Percentiles rank a stretch among this genome's conserved stretches.
Evolutionary conservation across 2,888 invertebrate species (phyloP).

Genomic region (Synanthedon andrenaeformis): DNA sequence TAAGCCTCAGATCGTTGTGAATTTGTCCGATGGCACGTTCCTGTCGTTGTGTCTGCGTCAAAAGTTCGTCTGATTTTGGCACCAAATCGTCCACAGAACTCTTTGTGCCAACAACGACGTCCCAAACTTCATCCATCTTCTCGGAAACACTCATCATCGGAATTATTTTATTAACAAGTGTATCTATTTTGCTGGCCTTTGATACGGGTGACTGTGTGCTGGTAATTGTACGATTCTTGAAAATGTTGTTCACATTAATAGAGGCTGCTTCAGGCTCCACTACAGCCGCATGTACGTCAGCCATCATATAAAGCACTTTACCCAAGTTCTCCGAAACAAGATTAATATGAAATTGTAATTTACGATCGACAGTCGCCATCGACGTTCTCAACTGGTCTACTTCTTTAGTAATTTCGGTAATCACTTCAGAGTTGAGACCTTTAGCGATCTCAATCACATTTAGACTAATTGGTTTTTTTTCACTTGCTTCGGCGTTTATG

Average conservation of each 20-base stretch:
- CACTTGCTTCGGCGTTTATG: conserved; percentile 88
- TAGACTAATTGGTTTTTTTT: conserved; percentile 87
- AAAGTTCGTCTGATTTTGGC: conserved; percentile 86
- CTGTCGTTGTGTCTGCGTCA: conserved; percentile 88
- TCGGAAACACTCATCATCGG: conserved; percentile 88
- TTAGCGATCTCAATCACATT: conserved; percentile 86
- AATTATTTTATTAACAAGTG: conserved; percentile 82
- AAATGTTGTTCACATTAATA: conserved; percentile 60
- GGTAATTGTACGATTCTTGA: conserved; percentile 68
- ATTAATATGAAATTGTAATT: conserved; percentile 87
- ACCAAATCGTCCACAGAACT: conserved; percentile 87
- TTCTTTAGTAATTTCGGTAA: conserved; percentile 85
- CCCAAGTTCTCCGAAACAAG: conserved; percentile 85
- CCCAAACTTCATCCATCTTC: conserved; percentile 93
- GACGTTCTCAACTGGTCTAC: conserved; percentile 82
- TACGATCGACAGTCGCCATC: conserved; percentile 82
- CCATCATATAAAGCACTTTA: conserved; percentile 81
- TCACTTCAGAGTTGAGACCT: conserved; percentile 83
- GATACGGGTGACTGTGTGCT: conserved; percentile 70
- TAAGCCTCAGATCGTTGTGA: conserved; percentile 82
- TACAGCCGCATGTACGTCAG: conserved; percentile 85
- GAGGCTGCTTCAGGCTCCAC: conserved; percentile 77
- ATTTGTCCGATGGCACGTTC: conserved; percentile 89
- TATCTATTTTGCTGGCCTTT: conserved; percentile 82
- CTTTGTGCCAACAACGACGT: conserved; percentile 89